phyloP scores from a whole-genome alignment of 2,797 vertebrate species.

The Clarias fuscus region DNA sequence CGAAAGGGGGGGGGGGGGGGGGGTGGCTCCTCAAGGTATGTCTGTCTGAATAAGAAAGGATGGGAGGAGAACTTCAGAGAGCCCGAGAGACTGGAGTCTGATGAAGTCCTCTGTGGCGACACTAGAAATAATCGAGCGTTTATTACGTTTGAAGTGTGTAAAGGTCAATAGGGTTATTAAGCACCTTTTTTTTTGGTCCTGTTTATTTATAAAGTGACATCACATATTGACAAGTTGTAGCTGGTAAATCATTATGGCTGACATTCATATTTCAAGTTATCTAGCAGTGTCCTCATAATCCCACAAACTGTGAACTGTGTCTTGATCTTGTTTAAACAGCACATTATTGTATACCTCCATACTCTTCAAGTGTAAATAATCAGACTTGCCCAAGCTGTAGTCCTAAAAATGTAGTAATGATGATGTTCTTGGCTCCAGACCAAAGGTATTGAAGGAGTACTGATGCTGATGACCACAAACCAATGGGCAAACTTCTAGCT shows the following conservation, averaged over 20 bases:
- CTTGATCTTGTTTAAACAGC: background rate
- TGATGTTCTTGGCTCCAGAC: background rate
- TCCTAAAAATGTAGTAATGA: background rate
- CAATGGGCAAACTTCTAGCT: background rate
- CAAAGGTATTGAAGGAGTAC: background rate
- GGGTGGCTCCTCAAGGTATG: conserved; percentile 11
- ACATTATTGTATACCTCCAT: background rate
- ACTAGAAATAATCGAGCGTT: conserved; percentile 5
- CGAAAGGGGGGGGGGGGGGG: background rate
- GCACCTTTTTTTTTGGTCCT: background rate
- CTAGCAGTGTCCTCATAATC: background rate
- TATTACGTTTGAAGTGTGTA: background rate
- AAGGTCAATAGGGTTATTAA: background rate
- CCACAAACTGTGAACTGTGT: background rate
- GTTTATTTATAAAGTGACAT: background rate
- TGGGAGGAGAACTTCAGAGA: conserved; percentile 13
- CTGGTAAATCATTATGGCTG: background rate
- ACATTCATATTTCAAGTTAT: background rate
- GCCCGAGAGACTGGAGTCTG: conserved; percentile 12
- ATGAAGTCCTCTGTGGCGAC: background rate
- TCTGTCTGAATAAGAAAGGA: conserved; percentile 15
- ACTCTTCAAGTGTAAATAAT: background rate
- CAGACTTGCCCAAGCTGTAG: background rate
- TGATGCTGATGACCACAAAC: background rate
- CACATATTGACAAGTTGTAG: background rate